These are phyloP conservation scores for Melopsittacus undulatus DNA, from an alignment of 2,797 vertebrate species.

Conservation along the genomic window DNA sequence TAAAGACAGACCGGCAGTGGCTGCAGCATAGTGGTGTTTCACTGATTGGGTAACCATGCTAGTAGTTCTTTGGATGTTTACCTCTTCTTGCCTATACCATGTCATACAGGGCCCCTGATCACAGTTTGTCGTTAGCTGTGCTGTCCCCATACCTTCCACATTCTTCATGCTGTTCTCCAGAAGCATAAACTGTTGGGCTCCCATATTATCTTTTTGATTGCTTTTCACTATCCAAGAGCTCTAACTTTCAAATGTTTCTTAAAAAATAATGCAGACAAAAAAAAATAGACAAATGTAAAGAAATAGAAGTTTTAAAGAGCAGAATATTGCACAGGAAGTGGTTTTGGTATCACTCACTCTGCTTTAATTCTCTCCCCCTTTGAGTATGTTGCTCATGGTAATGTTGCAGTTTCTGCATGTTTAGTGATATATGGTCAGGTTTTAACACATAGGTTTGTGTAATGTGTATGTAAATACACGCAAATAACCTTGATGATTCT, in stretches of 20 bases:
- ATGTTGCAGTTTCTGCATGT: background rate
- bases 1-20: background rate
- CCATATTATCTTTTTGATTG: background rate
- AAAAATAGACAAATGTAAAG: background rate
- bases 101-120: background rate
- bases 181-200: background rate
- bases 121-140: background rate
- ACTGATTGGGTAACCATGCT: background rate
- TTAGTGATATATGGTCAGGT: background rate
- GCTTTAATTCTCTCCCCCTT: background rate
- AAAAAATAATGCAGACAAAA: background rate
- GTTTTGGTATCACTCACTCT: background rate
- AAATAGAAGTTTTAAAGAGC: background rate
- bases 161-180: background rate
- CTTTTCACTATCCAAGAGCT: background rate
- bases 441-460: background rate
- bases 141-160: fast-evolving
- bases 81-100: background rate
- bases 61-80: background rate
- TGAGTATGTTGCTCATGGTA: background rate
- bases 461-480: background rate
- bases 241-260: background rate
- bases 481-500: background rate
- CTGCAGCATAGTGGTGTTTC: background rate
- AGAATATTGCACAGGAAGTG: background rate